These are phyloP conservation scores for Dynastes grantii DNA, from an alignment of 2,888 invertebrate species.

Conservation along the genomic window DNA sequence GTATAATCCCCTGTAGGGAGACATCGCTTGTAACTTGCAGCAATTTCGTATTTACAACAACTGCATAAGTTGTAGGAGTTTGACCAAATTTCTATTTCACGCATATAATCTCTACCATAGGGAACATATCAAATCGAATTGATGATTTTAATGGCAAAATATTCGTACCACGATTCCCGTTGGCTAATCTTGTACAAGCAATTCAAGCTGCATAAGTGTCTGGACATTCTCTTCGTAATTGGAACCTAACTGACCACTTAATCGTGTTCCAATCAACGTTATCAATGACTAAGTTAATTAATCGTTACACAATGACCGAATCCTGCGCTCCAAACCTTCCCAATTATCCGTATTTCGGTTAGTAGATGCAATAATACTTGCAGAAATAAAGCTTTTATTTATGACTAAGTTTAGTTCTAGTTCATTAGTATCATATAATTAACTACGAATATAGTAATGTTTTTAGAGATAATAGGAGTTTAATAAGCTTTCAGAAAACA, in stretches of 20 bases:
- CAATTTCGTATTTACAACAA: too few species aligned
- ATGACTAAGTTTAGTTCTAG: too few species aligned
- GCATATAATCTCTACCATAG: background rate
- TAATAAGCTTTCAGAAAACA: too few species aligned
- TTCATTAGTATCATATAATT: too few species aligned
- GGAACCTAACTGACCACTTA: slow-evolving; percentile 42
- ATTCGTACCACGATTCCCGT: background rate
- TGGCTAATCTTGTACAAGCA: slow-evolving; percentile 24
- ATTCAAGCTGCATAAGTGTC: slow-evolving; percentile 22
- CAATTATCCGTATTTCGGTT: slow-evolving; percentile 8
- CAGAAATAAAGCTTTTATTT: background rate
- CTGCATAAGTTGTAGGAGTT: too few species aligned
- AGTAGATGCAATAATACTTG: background rate
- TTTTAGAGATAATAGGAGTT: too few species aligned
- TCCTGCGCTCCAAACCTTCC: background rate
- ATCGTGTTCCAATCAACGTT: slow-evolving; percentile 38
- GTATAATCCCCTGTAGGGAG: too few species aligned
- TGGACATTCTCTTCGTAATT: slow-evolving; percentile 11
- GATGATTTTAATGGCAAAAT: background rate
- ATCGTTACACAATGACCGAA: slow-evolving; percentile 17
- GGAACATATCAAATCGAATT: background rate
- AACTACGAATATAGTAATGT: too few species aligned
- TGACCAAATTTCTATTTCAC: too few species aligned
- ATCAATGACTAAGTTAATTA: slow-evolving; percentile 39
- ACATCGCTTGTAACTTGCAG: too few species aligned